A percentile compares a stretch with the other conserved stretches of the same genome.
Evolutionary conservation across 2,113 vertebrate genomes (phyloP).

Genomic region (Chiloscyllium plagiosum): DNA sequence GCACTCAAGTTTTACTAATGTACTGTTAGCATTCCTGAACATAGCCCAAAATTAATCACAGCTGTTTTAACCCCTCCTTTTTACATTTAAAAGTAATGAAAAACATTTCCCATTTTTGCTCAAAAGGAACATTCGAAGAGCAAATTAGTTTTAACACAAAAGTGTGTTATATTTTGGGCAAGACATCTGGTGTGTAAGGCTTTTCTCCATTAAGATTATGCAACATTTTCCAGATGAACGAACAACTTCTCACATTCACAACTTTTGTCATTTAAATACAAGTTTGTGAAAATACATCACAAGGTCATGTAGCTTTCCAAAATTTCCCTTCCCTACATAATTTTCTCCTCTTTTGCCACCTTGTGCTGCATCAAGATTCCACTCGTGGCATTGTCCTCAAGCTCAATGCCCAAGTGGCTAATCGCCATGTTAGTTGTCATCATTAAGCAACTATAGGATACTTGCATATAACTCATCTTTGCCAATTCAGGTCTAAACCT

Average conservation of each 20-base stretch:
- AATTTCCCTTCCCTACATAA: neutral
- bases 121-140: neutral
- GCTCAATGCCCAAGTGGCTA: neutral
- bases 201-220: neutral
- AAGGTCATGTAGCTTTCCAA: neutral
- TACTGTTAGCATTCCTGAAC: neutral
- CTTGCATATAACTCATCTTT: neutral
- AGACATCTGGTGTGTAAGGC: neutral
- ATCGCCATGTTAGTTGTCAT: neutral
- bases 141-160: neutral
- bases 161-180: neutral
- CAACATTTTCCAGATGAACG: neutral
- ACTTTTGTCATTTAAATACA: neutral
- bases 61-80: neutral
- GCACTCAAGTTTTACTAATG: neutral
- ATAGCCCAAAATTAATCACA: neutral
- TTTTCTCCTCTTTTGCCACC: neutral
- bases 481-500: neutral
- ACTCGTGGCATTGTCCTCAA: neutral
- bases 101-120: neutral
- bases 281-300: neutral
- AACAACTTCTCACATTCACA: neutral
- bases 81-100: neutral
- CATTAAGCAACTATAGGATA: neutral
- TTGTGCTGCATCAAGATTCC: neutral